A percentile compares a stretch with the other conserved stretches of the same genome.
These are phyloP conservation scores for Chaetophractus vellerosus DNA, from an alignment of 2,797 vertebrate genomes.

Conservation along the genomic window DNA sequence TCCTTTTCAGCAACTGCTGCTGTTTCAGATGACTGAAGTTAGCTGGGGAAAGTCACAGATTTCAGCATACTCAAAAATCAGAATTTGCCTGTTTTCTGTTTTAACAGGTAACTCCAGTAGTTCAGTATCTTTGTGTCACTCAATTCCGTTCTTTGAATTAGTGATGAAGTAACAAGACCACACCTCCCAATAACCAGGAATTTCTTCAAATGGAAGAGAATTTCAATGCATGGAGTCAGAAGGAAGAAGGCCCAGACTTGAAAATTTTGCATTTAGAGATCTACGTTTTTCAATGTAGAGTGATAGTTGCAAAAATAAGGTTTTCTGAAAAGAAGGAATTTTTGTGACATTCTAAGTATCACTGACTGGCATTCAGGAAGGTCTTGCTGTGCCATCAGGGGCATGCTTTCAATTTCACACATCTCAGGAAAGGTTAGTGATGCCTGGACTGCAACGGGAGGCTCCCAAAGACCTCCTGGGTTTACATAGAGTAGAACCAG, in stretches of 20 bases:
- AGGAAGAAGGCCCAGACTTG: background rate
- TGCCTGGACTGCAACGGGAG: accelerated
- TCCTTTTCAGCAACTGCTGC: background rate
- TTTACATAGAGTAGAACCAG: background rate
- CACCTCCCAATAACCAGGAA: no score
- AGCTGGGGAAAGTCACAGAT: slow-evolving; percentile 2
- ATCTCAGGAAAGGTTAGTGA: background rate
- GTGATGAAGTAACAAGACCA: background rate
- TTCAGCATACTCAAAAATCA: background rate
- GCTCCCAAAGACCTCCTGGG: background rate
- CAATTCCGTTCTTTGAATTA: background rate
- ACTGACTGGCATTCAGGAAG: background rate
- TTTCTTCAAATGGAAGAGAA: background rate
- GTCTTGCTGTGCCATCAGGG: background rate
- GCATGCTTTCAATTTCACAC: background rate
- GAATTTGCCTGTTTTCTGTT: background rate
- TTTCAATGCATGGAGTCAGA: no score
- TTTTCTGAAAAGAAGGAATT: background rate
- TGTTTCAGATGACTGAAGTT: background rate
- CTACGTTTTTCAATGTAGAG: background rate
- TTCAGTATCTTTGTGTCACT: background rate
- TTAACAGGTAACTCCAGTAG: background rate
- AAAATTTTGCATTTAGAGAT: background rate
- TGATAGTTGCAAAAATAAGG: slow-evolving; percentile 24
- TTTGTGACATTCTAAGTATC: background rate